Base-by-base conservation (phyloP, 2,113 vertebrate species). In the Hemiprocne comata region DNA sequence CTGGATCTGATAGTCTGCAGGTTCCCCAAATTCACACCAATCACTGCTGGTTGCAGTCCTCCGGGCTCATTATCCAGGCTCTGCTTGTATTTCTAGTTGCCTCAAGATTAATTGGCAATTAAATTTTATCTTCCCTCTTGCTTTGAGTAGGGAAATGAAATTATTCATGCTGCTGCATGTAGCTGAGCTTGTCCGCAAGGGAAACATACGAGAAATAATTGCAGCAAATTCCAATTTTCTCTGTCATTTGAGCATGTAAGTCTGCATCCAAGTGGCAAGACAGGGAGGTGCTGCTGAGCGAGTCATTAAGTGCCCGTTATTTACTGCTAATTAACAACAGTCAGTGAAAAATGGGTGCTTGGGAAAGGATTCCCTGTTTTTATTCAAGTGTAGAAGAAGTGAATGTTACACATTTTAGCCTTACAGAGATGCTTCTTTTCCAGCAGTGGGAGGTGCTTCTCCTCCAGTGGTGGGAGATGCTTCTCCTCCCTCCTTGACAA, bases 51-150 rank as follows among this genome's bases (percentile, higher is more conserved):
- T 7, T 46, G 17, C 46, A 46, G 46, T 46, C 15, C 46, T 17
- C 28, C 11, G 1, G 7, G 57, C 84, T 91, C 57, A 0, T 84
- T 60, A 44, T 1, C 82, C 23, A 1, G 64, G 17, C 17, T 13
- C 66, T 72, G 77, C 19, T 24, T 79, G 54, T 1, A 5, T 40
- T 61, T 75, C 62, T 3, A 21, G 29, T 19, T 50, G 44, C 79
- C 75, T 44, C 46, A 2, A 14, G 29, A 82, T 91, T 93, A 95
- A 93, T 80, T 95, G 92, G 71, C 93, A 91, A 88, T 95, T 91
- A 94, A 76, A 42, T 0, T 3, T 29, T 51, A 1, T 87, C 77
- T 53, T 77, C 46, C 80, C 53, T 53, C 87, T 76, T 29, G 50
- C 62, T 91, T 62, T 46, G 67, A n/a, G 71, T 9, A 8, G 36